Base-by-base conservation (phyloP, 2,113 vertebrate species). In the Lampris megalopsis region DNA sequence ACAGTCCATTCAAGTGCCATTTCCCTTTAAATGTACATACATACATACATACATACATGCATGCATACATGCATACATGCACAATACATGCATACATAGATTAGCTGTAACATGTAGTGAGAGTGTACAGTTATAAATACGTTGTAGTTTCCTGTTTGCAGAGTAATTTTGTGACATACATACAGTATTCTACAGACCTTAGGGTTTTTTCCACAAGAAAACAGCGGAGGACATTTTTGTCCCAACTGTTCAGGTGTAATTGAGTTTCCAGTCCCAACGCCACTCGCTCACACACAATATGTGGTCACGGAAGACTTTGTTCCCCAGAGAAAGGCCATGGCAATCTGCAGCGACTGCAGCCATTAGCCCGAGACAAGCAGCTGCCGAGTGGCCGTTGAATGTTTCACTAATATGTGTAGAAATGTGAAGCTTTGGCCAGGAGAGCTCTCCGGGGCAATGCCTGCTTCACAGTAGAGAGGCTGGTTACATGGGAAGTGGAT, bases 401-500 rank as follows among this genome's bases (percentile, higher is more conserved):
- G 80, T 87, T 75, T 63, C 41, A 80, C 66, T 87, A 81, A 84
- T 86, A 82, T 80, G 66, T 56, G 80, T 65, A 62, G 60, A 85
- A 82, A 83, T 71, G 77, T 86, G 56, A 74, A 63, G 75, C 73
- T 61, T 83, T 81, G 81, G 69, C 84, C 56, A 65, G 66, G 41
- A 59, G 79, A 61, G 63, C 67, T 77, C 80, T 83, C 56, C 49
- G 81, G 80, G 63, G 71, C 69, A 81, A 84, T 68, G 77, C 65
- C 69, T 75, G 58, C 71, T 77, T 75, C 76, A 86, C 78, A 90
- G 82, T 67, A 84, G 74, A 73, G 77, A 65, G 72, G 45, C 75
- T 83, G 75, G 86, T 84, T 75, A 82, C 85, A 87, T 83, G 82
- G 81, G 73, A 84, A 76, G 77, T 85, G 87, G 68, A 69, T 83